Evolutionary conservation across 2,797 vertebrate species (phyloP), one percentile per base, ranked within the genome.

Genomic region (Ispidina lecontei): DNA sequence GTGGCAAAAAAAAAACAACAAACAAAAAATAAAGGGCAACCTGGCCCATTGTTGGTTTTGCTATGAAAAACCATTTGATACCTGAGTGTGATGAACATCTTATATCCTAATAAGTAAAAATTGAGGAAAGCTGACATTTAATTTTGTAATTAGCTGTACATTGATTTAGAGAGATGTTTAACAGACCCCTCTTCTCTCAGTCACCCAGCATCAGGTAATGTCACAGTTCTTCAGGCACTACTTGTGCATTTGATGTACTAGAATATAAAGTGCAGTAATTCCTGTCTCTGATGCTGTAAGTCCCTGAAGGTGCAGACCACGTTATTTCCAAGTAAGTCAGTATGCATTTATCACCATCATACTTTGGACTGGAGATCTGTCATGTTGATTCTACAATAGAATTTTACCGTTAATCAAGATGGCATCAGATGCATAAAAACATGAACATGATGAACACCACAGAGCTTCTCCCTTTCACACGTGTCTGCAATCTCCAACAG

Each of bases 401-500:
- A 90, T 79, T 64, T 64, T 13, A 60, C 37, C 0, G 0, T 75
- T 90, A 76, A 88, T 71, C 59, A 76, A 49, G 62, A 16, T 31
- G 8, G 41, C 4, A 29, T 33, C 69, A 88, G 60, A 65, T 46
- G 74, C 23, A 87, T 68, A 33, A 84, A 85, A 71, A 31, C 29
- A 70, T 1, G 17, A 70, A 76, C 39, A 64, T 65, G 22, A 49
- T 9, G 21, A 95, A 78, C 1, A 10, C 49, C 39, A 63, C 43
- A 63, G 62, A 88, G 74, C 62, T 71, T 88, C 62, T 77, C 33
- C 19, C 62, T 86, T 52, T 14, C 92, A 87, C 79, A 28, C 1
- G 2, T 31, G 37, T 83, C 84, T 84, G 83, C 80, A 90, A 84
- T 88, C 80, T 84, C 55, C 55, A 94, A 58, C 64, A 94, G 77